A percentile compares a stretch with the other conserved stretches of the same genome.
phyloP scores from a whole-genome alignment of 2,113 vertebrate species.

The Natator depressus region DNA sequence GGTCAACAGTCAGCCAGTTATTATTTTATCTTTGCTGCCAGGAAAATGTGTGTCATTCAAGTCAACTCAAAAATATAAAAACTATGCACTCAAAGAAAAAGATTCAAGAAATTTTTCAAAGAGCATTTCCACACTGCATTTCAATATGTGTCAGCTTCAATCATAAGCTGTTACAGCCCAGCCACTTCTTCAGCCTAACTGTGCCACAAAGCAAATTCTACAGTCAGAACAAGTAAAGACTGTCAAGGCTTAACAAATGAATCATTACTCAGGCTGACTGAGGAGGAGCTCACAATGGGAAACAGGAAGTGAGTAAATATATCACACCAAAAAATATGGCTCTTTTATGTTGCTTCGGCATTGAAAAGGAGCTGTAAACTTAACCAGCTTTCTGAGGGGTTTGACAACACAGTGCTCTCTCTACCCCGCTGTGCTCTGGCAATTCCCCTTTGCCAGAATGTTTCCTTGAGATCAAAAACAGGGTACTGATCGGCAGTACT shows the following conservation, averaged over 20 bases:
- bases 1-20: neutral
- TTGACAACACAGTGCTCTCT: neutral
- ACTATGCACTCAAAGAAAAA: neutral
- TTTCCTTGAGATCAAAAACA: neutral
- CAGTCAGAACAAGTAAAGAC: neutral
- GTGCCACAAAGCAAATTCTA: neutral
- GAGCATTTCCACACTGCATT: neutral
- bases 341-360: neutral
- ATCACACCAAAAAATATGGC: fast-evolving
- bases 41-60: neutral
- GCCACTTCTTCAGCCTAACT: neutral
- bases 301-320: neutral
- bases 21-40: neutral
- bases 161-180: neutral
- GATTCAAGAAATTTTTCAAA: fast-evolving
- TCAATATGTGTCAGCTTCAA: neutral
- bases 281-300: neutral
- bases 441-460: neutral
- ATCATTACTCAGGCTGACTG: neutral
- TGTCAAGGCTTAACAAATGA: neutral
- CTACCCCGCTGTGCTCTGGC: neutral
- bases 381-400: neutral
- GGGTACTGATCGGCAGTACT: neutral
- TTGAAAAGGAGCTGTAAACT: fast-evolving
- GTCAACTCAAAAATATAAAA: neutral